Base-by-base conservation (phyloP, 2,113 vertebrate species). In the Chrysemys picta region DNA sequence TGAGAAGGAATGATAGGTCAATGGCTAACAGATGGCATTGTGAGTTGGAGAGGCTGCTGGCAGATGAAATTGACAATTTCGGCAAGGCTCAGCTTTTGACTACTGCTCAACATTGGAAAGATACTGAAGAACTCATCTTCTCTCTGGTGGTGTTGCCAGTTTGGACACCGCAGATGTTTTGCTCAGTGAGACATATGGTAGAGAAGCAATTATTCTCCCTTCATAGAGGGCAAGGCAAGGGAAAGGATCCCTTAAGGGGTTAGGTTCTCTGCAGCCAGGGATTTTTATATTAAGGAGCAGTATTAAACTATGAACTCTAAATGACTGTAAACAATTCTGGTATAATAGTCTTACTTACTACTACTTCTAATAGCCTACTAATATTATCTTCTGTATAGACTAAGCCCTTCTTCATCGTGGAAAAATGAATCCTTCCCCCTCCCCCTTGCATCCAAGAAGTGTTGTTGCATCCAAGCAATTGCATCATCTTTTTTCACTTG, bases 41-140 rank as follows among this genome's bases (percentile, higher is more conserved):
- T 14, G 93, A 97, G 76, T 65, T 69, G 86, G 92, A 93, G 92
- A 91, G 84, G 88, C 76, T 92, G 83, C 53, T 85, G 86, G 89
- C 96, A 97, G 96, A 96, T 97, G 93, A 84, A 95, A 91, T 50
- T 97, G 89, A 96, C 81, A 95, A 92, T 94, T 92, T 96, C 72
- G 92, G 87, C 31, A 83, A 94, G 96, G 65, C 69, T 89, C 91
- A 96, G 85, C 57, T 86, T 96, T 95, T 96, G 93, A 93, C 86
- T 96, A 90, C 75, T 84, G 85, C 91, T 53, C 83, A 75, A 57
- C 25, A 29, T 3, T 54, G 91, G 83, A 87, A 97, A 86, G 69
- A 59, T 45, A 91, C 1, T 92, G 89, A 92, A 96, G 89, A 89
- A 96, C 59, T 91, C 89, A 96, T 80, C 76, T 93, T 59, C 29